Base-by-base conservation (phyloP, 2,113 vertebrate species). In the Siniperca chuatsi region DNA sequence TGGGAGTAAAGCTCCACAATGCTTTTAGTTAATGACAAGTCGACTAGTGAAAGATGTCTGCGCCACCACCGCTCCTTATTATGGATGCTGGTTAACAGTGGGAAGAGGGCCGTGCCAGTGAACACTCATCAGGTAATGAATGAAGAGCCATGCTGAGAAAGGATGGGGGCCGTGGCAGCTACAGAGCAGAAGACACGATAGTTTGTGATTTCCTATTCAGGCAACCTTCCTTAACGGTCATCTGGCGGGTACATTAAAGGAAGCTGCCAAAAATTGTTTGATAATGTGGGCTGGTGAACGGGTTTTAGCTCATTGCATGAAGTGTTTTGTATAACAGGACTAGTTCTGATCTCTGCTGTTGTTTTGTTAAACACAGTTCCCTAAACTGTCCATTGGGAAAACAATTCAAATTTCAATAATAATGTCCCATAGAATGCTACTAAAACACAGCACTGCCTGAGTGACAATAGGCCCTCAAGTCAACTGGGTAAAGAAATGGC, bases 1-100 rank as follows among this genome's bases (percentile, higher is more conserved):
- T 91, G 92, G 87, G 84, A 93, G 89, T 91, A 94, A 92, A 93
- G 92, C 90, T 93, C 89, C 78, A 74, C 83, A 77, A 90, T 92
- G 94, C 94, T 95, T 94, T 95, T 95, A 95, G 94, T 94, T 94
- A 93, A 95, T 95, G 93, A 94, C 89, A 78, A 94, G 91, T 91
- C 85, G 62, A 92, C 93, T 93, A 90, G 91, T 93, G 93, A 94
- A 91, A 93, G 90, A 94, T 94, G 94, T 90, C 83, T 35, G 25
- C 29, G 25, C 78, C 84, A 82, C 87, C 82, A 81, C 86, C 18
- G 58, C 69, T 61, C 37, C 82, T 79, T 80, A 92, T 90, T 90
- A 92, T 85, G 66, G 66, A 90, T 73, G 76, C 83, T 89, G 90
- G 93, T 94, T 92, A 94, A 93, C 87, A 61, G 87, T 71, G 68